These are phyloP conservation scores for Vulpes ferrilata DNA, from an alignment of 2,113 vertebrate genomes.

Conservation along the genomic window DNA sequence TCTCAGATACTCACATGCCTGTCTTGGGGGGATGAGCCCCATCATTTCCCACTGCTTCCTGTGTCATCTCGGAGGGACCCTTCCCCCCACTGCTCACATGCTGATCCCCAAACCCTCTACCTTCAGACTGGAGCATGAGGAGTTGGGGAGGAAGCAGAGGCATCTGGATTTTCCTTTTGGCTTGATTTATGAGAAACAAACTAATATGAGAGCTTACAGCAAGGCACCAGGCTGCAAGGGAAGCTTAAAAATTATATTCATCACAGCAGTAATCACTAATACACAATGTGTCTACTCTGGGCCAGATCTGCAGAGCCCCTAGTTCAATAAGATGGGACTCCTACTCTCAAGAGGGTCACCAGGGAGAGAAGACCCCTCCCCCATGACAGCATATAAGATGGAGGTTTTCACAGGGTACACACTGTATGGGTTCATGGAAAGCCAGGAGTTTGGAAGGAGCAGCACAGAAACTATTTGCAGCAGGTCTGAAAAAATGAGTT, in stretches of 20 bases:
- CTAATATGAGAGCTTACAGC: not conserved
- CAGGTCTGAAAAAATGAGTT: not conserved
- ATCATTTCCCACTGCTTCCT: not conserved
- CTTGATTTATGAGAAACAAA: slow-evolving; percentile 65
- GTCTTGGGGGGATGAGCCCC: not conserved
- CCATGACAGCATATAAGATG: fast-evolving
- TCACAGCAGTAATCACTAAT: slow-evolving; percentile 13
- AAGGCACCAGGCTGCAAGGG: slow-evolving; percentile 4
- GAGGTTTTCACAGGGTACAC: not conserved
- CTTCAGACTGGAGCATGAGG: not conserved
- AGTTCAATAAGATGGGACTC: not conserved
- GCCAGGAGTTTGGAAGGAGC: not conserved
- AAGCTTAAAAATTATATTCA: slow-evolving; percentile 53
- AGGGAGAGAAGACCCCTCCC: not conserved
- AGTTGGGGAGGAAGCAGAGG: not conserved
- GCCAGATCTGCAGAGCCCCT: not conserved
- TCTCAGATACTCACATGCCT: not conserved
- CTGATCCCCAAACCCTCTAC: not conserved
- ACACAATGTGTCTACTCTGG: not conserved
- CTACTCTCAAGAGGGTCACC: not conserved
- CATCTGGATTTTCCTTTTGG: slow-evolving; percentile 27
- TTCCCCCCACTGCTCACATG: not conserved
- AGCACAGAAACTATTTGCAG: not conserved
- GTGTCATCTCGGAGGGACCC: not conserved
- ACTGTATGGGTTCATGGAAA: not conserved